A percentile compares a stretch with the other conserved stretches of the same genome.
Evolutionary conservation across 2,797 vertebrate genomes (phyloP).

Genomic region (Premnoplex brunnescens): DNA sequence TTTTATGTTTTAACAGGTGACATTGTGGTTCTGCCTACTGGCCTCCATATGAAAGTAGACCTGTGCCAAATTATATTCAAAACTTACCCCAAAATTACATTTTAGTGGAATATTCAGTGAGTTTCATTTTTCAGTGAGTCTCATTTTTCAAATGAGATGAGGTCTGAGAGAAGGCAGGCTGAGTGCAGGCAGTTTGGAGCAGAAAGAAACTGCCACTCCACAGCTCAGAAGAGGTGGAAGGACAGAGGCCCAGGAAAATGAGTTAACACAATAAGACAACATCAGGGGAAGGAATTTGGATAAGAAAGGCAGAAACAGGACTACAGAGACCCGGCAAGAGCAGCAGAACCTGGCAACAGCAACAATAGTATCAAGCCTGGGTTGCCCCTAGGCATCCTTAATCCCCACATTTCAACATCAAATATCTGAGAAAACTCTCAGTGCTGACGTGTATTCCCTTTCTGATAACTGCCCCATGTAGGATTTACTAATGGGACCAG

Average conservation of each 20-base stretch:
- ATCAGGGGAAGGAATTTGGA: neutral
- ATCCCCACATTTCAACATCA: neutral
- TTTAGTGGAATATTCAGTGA: neutral
- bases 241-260: neutral
- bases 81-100: neutral
- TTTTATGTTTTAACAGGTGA: neutral
- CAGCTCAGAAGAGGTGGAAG: neutral
- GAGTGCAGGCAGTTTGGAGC: neutral
- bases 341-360: neutral
- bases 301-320: neutral
- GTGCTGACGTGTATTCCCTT: neutral
- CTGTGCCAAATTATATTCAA: neutral
- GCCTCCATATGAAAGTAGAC: neutral
- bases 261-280: neutral
- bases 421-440: neutral
- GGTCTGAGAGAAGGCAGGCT: neutral
- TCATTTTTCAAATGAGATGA: neutral
- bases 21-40: neutral
- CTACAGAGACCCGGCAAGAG: neutral
- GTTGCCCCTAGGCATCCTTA: neutral
- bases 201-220: neutral
- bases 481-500: neutral
- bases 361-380: neutral
- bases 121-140: neutral
- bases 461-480: rapidly evolving